These are phyloP conservation scores for Tetanocera ferruginea DNA, from an alignment of 2,888 invertebrate species.

Conservation along the genomic window DNA sequence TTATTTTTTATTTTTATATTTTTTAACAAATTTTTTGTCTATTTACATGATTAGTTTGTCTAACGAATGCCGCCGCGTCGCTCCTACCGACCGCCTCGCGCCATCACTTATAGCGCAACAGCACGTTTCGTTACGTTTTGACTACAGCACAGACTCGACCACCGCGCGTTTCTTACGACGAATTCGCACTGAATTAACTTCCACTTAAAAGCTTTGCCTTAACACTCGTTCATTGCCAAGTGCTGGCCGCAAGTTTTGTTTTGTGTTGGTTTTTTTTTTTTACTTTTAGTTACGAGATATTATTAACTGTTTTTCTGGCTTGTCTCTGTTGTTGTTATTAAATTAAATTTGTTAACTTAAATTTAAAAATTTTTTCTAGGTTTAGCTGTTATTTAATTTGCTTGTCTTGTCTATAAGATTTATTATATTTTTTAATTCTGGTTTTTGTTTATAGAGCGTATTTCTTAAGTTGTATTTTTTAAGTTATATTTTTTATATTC, in stretches of 20 bases:
- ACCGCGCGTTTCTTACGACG: constrained; percentile 35
- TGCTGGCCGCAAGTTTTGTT: neutral
- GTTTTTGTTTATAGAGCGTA: too few relatives aligned
- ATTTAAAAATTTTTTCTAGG: neutral
- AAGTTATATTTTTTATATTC: neutral
- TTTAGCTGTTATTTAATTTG: neutral
- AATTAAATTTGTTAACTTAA: neutral
- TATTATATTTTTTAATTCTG: neutral
- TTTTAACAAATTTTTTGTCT: neutral
- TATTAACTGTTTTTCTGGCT: constrained; percentile 1
- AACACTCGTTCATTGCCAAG: constrained; percentile 1
- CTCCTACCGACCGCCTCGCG: neutral
- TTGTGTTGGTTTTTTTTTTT: neutral
- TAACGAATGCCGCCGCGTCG: neutral
- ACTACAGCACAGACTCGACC: neutral
- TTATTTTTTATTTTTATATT: neutral
- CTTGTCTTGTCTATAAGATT: too few relatives aligned
- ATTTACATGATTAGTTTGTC: neutral
- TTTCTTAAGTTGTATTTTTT: too few relatives aligned
- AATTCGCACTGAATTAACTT: constrained; percentile 39
- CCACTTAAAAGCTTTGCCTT: constrained; percentile 17
- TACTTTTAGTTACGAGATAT: neutral
- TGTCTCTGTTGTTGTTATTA: neutral
- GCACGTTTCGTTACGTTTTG: too few relatives aligned
- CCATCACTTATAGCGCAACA: too few relatives aligned